Percentiles rank a stretch among this genome's conserved stretches.
Evolutionary conservation across 30 jellyfish, hydroid and myxozoan genomes (phyloP).

Genomic region (Turritopsis dohrnii): DNA sequence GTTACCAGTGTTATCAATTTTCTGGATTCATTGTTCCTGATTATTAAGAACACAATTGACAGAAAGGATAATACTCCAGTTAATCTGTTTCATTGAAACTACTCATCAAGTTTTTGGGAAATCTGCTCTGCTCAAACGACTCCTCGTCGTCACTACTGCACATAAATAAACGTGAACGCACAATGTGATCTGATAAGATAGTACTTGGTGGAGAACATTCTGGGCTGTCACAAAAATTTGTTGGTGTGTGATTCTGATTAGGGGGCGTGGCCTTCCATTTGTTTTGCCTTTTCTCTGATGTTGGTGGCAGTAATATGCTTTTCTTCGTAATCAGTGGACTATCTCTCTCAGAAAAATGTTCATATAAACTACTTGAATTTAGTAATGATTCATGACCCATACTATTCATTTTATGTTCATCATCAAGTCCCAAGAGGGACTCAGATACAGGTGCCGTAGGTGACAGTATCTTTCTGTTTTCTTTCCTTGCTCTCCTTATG

Average conservation of each 20-base stretch:
- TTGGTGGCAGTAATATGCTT: slow-evolving; percentile 16
- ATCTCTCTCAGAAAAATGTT: neutral
- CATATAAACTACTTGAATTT: slow-evolving; percentile 1
- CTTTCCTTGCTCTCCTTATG: neutral
- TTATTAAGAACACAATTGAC: neutral
- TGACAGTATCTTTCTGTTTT: neutral
- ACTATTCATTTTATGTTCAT: neutral
- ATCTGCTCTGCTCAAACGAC: slow-evolving; percentile 1
- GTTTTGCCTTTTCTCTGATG: slow-evolving; percentile 6
- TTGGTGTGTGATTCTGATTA: neutral
- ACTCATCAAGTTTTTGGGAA: slow-evolving; percentile 24
- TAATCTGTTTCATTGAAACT: slow-evolving; percentile 17
- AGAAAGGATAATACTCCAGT: neutral
- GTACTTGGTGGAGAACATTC: slow-evolving; percentile 34
- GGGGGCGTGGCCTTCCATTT: slow-evolving; percentile 7
- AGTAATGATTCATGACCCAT: neutral
- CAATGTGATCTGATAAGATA: slow-evolving; percentile 16
- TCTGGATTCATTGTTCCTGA: neutral
- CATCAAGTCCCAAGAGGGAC: neutral
- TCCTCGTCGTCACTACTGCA: slow-evolving; percentile 28
- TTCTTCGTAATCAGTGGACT: neutral
- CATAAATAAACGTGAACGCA: slow-evolving; percentile 32
- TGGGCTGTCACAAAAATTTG: slow-evolving; percentile 14
- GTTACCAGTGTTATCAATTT: too few relatives aligned
- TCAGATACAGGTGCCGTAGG: slow-evolving; percentile 16